phyloP scores from a whole-genome alignment of 2,113 vertebrate species.

The Craseonycteris thonglongyai region DNA sequence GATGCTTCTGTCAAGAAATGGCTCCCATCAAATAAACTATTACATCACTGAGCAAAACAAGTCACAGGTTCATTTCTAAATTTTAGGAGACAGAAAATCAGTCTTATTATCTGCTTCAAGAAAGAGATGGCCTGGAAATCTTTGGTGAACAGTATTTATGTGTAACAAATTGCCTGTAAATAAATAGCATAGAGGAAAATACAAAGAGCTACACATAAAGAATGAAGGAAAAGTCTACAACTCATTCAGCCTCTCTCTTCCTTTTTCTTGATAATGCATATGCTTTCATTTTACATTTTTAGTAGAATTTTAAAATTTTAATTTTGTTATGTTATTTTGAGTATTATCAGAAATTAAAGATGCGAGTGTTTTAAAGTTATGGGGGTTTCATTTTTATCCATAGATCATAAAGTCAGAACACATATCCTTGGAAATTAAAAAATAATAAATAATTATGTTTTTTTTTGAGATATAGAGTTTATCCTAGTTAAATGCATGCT shows the following conservation, averaged over 20 bases:
- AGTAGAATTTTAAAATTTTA: neutral
- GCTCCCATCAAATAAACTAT: neutral
- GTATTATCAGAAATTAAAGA: neutral
- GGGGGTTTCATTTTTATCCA: neutral
- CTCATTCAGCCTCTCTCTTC: neutral
- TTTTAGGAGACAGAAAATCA: neutral
- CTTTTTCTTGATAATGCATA: neutral
- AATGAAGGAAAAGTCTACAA: neutral
- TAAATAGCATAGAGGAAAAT: neutral
- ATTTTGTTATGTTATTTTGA: neutral
- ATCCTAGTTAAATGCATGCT: neutral
- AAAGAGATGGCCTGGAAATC: neutral
- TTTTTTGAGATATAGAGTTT: neutral
- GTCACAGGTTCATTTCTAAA: neutral
- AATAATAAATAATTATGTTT: neutral
- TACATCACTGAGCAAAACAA: neutral
- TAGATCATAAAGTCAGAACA: neutral
- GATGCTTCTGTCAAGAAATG: neutral
- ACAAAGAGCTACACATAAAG: neutral
- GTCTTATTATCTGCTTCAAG: neutral
- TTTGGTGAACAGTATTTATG: neutral
- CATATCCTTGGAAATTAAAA: neutral
- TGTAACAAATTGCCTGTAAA: neutral
- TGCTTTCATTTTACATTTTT: neutral
- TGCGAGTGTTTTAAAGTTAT: neutral